Base-by-base conservation (phyloP, 2,888 invertebrate genomes). In the Leptopterna dolabrata region DNA sequence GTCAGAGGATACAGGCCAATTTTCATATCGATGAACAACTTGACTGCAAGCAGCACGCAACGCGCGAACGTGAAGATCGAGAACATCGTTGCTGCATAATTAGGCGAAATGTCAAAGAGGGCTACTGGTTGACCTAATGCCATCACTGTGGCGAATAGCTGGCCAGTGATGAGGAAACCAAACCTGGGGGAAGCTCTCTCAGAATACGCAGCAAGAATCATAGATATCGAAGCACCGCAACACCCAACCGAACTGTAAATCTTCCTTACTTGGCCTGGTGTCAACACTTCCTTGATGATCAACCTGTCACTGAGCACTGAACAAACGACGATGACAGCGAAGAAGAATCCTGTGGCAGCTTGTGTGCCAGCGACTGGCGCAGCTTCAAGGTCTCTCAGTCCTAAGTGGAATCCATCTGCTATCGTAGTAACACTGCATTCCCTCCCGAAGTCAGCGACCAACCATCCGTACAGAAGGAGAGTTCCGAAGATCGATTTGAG, bases 241-340 rank as follows among this genome's bases (percentile, higher is more conserved):
- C 55, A 43, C n/a, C 85, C 85, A 19, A 85, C 47, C 19, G 85
- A 29, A n/a, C 29, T 85, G 47, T 43, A 47, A 27, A 73, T 45
- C 73, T 85, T 85, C n/a, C 85, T 41, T 19, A 76, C 73, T 45
- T 71, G 73, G 76, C 76, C 45, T 14, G 85, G 45, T 6, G 71
- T 71, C 1, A 73, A 27, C 4, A 73, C 43, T 27, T 29, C 76
- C 14, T 45, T 41, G 13, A n/a, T 16, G 24, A 85, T 63, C 63
- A 30, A 27, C 36, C 55, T 81, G 16, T 30, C 30, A 51, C 13
- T 30, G 51, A 51, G 27, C 24, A 81, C 27, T 2, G 51, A 29
- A 29, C 27, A 27, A 7, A 51, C 24, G 2, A 81, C 11, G 55
- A 47, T 27, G 11, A 30, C 30, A 11, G 29, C 13, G 13, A 9